Evolutionary conservation across 1,140 invertebrate species (phyloP), one percentile per base, ranked within the genome.

Genomic region (Oedothorax gibbosus): DNA sequence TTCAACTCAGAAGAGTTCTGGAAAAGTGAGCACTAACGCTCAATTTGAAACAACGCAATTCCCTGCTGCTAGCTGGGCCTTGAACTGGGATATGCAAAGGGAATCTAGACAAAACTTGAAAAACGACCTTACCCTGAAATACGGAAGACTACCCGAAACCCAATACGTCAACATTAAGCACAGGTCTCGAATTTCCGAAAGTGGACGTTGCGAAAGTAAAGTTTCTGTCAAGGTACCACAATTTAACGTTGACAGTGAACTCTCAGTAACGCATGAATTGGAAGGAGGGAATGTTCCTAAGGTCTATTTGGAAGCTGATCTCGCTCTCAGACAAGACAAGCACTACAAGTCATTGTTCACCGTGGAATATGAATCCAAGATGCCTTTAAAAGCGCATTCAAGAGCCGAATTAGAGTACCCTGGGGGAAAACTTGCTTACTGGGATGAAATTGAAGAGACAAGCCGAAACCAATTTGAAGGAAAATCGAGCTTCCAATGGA

Each of bases 81-180:
- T 81, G 3, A 65, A 56, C 14, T 86, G 85, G 77, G 75, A 81
- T 35, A 50, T 66, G 51, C 77, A 80, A 62, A 49, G 60, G 57
- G 78, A 86, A 51, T 60, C 20, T 12, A 51, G 15, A 57, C 49
- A 80, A 18, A 21, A n/a, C 15, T 18, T 86, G 57, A 80, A 75
- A 62, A 86, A 80, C 50, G 69, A 80, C 53, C 12, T 86, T 14
- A 60, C 53, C 53, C 7, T 86, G 14, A 86, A 80, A 51, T 79
- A 80, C 20, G 89, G 92, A 18, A 4, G 35, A 51, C 21, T 77
- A 12, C 83, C 62, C 21, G 75, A 78, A n/a, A 15, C 11, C 7
- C 20, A 50, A 9, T 78, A 71, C 21, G 20, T 85, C 0, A 57
- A 50, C 12, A 15, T 85, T 53, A 51, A 69, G 18, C 83, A 85